phyloP scores from a whole-genome alignment of 2,888 invertebrate genomes.

The Drosophila mettleri region DNA sequence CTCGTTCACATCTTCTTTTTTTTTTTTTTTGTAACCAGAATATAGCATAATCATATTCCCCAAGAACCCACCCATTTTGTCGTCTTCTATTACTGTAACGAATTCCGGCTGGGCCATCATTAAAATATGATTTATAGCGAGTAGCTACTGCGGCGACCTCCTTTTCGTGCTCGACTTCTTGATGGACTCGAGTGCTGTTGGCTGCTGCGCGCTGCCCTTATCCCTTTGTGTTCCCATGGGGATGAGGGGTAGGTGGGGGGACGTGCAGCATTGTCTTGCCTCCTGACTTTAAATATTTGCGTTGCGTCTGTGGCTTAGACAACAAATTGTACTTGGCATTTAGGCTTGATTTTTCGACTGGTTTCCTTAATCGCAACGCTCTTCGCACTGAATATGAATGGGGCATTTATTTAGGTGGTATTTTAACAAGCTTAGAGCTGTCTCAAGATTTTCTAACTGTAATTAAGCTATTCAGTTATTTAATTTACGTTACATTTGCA shows the following conservation, averaged over 20 bases:
- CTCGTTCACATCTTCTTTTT: too few species aligned
- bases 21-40: slow-evolving; percentile 37
- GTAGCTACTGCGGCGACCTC: slow-evolving; percentile 37
- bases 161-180: slow-evolving; percentile 38
- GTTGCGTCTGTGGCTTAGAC: slow-evolving; percentile 34
- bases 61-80: slow-evolving; percentile 9
- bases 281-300: slow-evolving; percentile 63
- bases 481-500: slow-evolving; percentile 15
- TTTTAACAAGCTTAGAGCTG: slow-evolving; percentile 28
- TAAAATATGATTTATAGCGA: slow-evolving; percentile 78
- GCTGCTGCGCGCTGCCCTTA: slow-evolving; percentile 14
- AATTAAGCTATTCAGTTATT: slow-evolving; percentile 20
- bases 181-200: slow-evolving; percentile 49
- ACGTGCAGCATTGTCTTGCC: slow-evolving; percentile 7
- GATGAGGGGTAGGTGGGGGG: not conserved
- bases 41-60: slow-evolving; percentile 60
- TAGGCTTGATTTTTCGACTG: slow-evolving; percentile 29
- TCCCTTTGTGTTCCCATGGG: slow-evolving; percentile 24
- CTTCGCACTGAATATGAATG: slow-evolving; percentile 47
- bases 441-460: slow-evolving; percentile 3
- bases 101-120: slow-evolving; percentile 71
- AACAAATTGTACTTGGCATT: slow-evolving; percentile 29
- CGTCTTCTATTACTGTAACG: slow-evolving; percentile 67
- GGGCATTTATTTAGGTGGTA: slow-evolving; percentile 19
- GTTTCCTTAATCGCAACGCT: slow-evolving; percentile 9